A percentile compares a stretch with the other conserved stretches of the same genome.
Evolutionary conservation across 2,797 vertebrate genomes (phyloP).

Genomic region (Tiaroga cobitis): DNA sequence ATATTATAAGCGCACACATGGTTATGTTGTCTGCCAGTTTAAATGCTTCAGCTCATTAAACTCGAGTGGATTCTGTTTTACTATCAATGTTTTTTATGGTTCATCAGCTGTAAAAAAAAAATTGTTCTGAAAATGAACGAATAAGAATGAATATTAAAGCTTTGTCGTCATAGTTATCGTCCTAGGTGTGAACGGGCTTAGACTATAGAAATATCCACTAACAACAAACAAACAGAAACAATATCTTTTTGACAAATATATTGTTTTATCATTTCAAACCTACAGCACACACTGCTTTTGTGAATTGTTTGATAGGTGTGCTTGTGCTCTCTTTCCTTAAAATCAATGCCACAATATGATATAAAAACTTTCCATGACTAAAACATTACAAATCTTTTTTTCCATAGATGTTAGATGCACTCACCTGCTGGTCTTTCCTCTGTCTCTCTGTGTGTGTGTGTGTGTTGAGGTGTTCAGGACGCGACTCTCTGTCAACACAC

Average conservation of each 20-base stretch:
- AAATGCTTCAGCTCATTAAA: not conserved
- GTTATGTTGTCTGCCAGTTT: not conserved
- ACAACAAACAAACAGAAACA: not conserved
- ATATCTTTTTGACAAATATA: not conserved
- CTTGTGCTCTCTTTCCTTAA: not conserved
- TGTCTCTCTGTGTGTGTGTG: not conserved
- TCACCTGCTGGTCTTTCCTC: constrained; percentile 28
- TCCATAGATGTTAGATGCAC: not conserved
- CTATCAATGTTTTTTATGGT: not conserved
- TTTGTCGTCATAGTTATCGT: not conserved
- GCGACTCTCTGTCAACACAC: not conserved
- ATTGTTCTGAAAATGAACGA: not conserved
- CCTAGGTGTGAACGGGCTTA: not conserved
- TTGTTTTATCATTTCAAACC: too few species aligned
- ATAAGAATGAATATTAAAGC: not conserved
- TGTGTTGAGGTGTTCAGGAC: not conserved
- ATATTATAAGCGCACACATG: too few species aligned
- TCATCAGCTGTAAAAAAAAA: not conserved
- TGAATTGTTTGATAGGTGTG: not conserved
- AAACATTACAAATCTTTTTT: not conserved
- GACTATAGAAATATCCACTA: not conserved
- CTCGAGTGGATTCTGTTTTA: not conserved
- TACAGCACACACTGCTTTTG: not conserved
- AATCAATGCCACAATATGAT: not conserved
- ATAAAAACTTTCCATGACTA: not conserved